These are phyloP conservation scores for Anarsia innoxiella DNA, from an alignment of 2,888 invertebrate genomes.

Conservation along the genomic window DNA sequence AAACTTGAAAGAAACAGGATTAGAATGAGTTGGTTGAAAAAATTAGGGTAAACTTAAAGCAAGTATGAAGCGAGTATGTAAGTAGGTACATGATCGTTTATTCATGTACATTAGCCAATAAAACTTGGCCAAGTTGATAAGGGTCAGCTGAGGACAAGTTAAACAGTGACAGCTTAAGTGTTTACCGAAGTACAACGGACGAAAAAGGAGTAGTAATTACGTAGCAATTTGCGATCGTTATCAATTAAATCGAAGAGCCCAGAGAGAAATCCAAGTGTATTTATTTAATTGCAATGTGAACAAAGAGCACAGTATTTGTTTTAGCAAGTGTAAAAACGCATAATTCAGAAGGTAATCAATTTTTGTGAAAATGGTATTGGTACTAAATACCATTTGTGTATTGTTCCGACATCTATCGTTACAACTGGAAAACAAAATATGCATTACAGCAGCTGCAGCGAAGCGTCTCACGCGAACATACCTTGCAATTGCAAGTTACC, in stretches of 20 bases:
- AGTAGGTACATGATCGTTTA: constrained; percentile 20
- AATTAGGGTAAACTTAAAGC: constrained; percentile 35
- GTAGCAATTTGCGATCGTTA: constrained; percentile 9
- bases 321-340: too few relatives aligned
- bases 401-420: too few relatives aligned
- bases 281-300: constrained; percentile 5
- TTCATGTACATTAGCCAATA: constrained; percentile 11
- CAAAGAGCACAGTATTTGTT: too few relatives aligned
- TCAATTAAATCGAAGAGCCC: constrained; percentile 3
- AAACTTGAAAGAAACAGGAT: constrained; percentile 47
- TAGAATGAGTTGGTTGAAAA: constrained; percentile 47
- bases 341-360: too few relatives aligned
- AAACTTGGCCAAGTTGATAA: constrained; percentile 11
- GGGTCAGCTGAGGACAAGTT: constrained; percentile 10
- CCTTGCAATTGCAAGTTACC: too few relatives aligned
- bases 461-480: too few relatives aligned
- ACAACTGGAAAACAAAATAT: too few relatives aligned
- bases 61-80: too few relatives aligned
- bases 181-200: background rate
- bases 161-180: constrained; percentile 13
- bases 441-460: too few relatives aligned
- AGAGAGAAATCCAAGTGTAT: constrained; percentile 3
- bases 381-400: too few relatives aligned
- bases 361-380: too few relatives aligned
- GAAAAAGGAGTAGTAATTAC: constrained; percentile 9